These are phyloP conservation scores for Coilia nasus DNA, from an alignment of 2,797 vertebrate species.

Conservation along the genomic window DNA sequence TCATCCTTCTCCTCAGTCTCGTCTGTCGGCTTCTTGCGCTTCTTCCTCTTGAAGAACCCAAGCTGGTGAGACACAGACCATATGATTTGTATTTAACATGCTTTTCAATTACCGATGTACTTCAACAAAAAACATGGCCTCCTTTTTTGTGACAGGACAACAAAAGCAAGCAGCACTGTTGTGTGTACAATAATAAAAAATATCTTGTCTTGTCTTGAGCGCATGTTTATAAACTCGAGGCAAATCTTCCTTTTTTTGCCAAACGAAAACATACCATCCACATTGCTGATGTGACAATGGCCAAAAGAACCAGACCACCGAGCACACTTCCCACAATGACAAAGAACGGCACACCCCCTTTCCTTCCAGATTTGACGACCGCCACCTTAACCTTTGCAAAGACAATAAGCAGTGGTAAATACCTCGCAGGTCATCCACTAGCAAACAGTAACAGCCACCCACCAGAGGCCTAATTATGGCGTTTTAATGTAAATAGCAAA, in stretches of 20 bases:
- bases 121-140: neutral
- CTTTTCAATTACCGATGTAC: neutral
- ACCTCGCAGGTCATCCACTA: neutral
- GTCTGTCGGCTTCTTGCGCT: constrained; percentile 78
- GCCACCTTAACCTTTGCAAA: constrained; percentile 75
- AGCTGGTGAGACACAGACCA: constrained; percentile 65
- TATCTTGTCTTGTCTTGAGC: neutral
- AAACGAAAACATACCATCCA: constrained; percentile 77
- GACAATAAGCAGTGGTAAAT: neutral
- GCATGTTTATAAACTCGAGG: neutral
- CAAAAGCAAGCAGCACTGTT: neutral
- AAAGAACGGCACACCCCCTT: constrained; percentile 76
- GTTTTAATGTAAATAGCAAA: no score
- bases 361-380: constrained; percentile 76
- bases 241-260: neutral
- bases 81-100: neutral
- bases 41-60: constrained; percentile 88
- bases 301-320: constrained; percentile 79
- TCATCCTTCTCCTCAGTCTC: constrained; percentile 70
- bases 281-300: constrained; percentile 68
- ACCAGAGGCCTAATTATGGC: no score
- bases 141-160: no score
- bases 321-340: constrained; percentile 80
- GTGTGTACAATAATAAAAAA: neutral
- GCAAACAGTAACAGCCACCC: neutral